A percentile compares a stretch with the other conserved stretches of the same genome.
Evolutionary conservation across 2,888 invertebrate species (phyloP).

Genomic region (Lacanobia wlatinum): DNA sequence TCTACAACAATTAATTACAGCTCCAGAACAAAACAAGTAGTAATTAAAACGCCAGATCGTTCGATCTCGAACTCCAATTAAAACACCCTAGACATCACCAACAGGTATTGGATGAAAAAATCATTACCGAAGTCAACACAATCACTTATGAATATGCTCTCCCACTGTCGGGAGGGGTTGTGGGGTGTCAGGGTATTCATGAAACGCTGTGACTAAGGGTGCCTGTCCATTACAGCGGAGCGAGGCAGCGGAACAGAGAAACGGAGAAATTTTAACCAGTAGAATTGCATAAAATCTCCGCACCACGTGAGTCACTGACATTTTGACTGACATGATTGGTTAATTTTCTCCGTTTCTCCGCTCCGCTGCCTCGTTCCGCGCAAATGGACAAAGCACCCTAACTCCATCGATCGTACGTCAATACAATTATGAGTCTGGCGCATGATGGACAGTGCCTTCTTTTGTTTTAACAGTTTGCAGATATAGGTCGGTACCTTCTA

Average conservation of each 20-base stretch:
- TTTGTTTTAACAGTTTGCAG: not conserved
- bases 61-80: not conserved
- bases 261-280: too few relatives aligned
- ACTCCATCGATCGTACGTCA: constrained; percentile 19
- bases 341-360: too few relatives aligned
- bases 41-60: not conserved
- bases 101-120: not conserved
- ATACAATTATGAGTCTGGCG: not conserved
- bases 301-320: too few relatives aligned
- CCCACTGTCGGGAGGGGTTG: too few relatives aligned
- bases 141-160: not conserved
- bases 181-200: not conserved
- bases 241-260: too few relatives aligned
- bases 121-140: not conserved
- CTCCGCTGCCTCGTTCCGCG: too few relatives aligned
- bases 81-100: not conserved
- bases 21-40: not conserved
- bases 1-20: not conserved
- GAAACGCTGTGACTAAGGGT: not conserved
- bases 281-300: too few relatives aligned
- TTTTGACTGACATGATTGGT: too few relatives aligned
- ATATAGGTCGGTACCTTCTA: too few relatives aligned
- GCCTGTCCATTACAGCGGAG: too few relatives aligned
- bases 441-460: not conserved
- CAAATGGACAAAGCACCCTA: too few relatives aligned